Base-by-base conservation (phyloP, 1,140 invertebrate species). In the Manduca sexta region DNA sequence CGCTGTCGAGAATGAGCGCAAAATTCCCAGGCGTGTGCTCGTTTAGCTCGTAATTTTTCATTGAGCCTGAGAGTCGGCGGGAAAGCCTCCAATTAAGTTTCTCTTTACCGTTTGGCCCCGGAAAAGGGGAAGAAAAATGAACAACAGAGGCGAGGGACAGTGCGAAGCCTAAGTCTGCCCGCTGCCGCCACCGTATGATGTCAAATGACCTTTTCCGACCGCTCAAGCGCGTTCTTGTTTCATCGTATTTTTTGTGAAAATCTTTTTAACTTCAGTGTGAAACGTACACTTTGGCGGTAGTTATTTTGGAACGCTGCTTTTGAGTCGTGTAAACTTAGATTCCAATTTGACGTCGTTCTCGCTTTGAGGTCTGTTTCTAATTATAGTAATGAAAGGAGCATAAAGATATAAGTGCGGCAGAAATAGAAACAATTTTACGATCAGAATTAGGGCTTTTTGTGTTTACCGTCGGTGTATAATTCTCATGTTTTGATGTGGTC, bases 21-120 rank as follows among this genome's bases (percentile, higher is more conserved):
- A 68, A 74, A 81, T 81, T 81, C 71, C 68, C 70, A 43, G 64
- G 74, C 72, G 75, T 78, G 67, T 71, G 64, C 78, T 79, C 74
- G 75, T 79, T 81, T 82, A 72, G 56, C 76, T 78, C 75, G 75
- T 84, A 82, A 84, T 84, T 82, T 84, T 81, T 84, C 81, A 84
- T 84, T 84, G 81, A 81, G 80, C 68, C 74, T 57, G 69, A 75
- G 72, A 77, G 70, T 75, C 69, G 72, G 61, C 64, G 64, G 69
- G 56, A 74, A 79, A 75, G 70, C 77, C 81, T 78, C 74, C 81
- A 84, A 84, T 84, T 84, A 84, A 84, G 81, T 79, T 82, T 79
- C 81, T 84, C 77, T 81, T 81, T 81, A 71, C 70, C 69, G 72
- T 78, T 74, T 78, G 65, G 58, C 63, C 57, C 57, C 55, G 50